Base-by-base conservation (phyloP, 2,797 vertebrate genomes). In the Amphiprion clarkii region DNA sequence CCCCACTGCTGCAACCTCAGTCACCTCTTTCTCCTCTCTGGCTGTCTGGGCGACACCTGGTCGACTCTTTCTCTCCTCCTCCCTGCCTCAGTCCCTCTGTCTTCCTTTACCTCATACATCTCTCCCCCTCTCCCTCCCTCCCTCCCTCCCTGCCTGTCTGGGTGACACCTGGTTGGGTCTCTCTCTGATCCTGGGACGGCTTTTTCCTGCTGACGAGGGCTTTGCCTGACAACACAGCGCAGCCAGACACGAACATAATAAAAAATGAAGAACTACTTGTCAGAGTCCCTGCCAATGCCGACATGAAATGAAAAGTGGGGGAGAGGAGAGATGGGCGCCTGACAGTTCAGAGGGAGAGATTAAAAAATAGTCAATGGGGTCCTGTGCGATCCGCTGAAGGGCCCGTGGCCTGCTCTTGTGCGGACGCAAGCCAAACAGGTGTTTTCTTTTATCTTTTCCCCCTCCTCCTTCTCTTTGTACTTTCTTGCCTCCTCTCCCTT, bases 241-340 rank as follows among this genome's bases (percentile, higher is more conserved):
- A 83, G 95, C 95, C 92, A 97, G 96, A 97, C 96, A 96, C 95
- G 95, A 97, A 96, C 95, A 96, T 96, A 97, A 97, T 97, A 97
- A 97, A 97, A 97, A 96, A 97, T 96, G 96, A 97, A 96, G 96
- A 96, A 96, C 94, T 96, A 94, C 96, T 97, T 97, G 96, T 97
- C 96, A 97, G 96, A 96, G 94, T 95, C 93, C 88, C 95, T 97
- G 96, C 96, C 96, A 97, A 95, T 94, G 94, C 89, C 93, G 93
- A 94, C 92, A 95, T 95, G 94, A 96, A 96, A 96, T 94, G 92
- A 93, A 89, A 89, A 90, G 88, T 79, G 76, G 85, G 74, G 83
- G 87, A 82, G 80, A 81, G 84, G 71, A 85, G 54, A 56, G 81
- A 89, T 63, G 85, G 83, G 91, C 63, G 84, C 63, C 77, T 93